phyloP scores from a whole-genome alignment of 2,888 invertebrate genomes.

The Nyleta sp. region DNA sequence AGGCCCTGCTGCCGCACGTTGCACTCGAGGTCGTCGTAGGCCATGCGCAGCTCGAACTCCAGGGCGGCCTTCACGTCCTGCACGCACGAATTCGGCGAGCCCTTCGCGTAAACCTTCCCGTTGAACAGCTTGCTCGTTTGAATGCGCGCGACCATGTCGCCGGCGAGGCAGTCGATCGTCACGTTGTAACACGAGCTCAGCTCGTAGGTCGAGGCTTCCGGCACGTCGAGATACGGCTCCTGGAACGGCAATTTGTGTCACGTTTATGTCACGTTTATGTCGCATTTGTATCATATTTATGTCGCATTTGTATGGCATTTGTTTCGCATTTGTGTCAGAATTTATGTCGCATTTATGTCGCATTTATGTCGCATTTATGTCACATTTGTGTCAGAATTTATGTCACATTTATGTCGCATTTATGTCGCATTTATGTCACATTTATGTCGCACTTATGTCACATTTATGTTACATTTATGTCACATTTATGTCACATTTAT shows the following conservation, averaged over 20 bases:
- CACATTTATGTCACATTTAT: no score
- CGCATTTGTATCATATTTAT: no score
- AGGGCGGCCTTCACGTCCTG: slow-evolving; percentile 93
- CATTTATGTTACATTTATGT: no score
- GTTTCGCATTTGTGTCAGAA: no score
- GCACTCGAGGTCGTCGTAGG: slow-evolving; percentile 95
- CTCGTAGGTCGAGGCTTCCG: slow-evolving; percentile 96
- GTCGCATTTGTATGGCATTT: no score
- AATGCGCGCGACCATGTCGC: slow-evolving; percentile 96
- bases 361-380: no score
- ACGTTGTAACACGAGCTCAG: slow-evolving; percentile 97
- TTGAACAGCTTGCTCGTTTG: slow-evolving; percentile 96
- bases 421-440: no score
- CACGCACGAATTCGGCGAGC: slow-evolving; percentile 96
- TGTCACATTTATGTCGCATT: no score
- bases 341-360: no score
- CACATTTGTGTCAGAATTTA: no score
- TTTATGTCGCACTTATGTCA: no score
- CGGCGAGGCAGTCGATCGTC: slow-evolving; percentile 94
- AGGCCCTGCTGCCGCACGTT: slow-evolving; percentile 95
- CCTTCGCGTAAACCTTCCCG: slow-evolving; percentile 97
- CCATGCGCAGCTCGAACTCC: slow-evolving; percentile 96
- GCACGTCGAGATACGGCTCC: slow-evolving; percentile 95
- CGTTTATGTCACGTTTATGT: no score
- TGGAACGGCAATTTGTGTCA: slow-evolving; percentile 88